phyloP scores from a whole-genome alignment of 92 coral and sea anemone species.

The Epizoanthus ramosus region DNA sequence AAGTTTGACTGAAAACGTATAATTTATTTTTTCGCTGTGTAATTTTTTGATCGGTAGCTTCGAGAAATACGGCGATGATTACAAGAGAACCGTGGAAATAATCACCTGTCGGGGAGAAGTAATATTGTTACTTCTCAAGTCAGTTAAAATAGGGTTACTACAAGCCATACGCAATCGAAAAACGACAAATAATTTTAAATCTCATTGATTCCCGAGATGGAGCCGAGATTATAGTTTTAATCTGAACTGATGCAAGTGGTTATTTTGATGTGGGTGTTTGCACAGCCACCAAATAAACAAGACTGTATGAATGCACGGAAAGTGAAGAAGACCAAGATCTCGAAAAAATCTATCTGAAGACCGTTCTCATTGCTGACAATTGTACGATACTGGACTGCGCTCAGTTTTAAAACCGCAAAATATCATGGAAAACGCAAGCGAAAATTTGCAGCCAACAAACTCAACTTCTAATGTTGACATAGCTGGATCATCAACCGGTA shows the following conservation, averaged over 20 bases:
- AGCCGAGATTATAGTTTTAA: neutral
- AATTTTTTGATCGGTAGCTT: too few relatives aligned
- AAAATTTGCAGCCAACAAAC: constrained; percentile 10
- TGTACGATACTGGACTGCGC: neutral
- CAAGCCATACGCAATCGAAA: too few relatives aligned
- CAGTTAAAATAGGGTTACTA: too few relatives aligned
- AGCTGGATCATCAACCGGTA: neutral
- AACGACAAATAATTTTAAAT: too few relatives aligned
- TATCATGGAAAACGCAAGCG: constrained; percentile 1
- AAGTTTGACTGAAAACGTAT: too few relatives aligned
- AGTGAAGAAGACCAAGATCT: neutral
- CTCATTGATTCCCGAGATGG: neutral
- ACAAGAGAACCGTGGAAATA: too few relatives aligned
- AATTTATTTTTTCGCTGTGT: too few relatives aligned
- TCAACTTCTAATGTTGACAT: neutral
- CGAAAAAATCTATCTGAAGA: neutral
- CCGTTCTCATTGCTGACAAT: neutral
- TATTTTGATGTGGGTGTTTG: neutral
- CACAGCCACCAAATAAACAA: constrained; percentile 13
- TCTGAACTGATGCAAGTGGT: neutral
- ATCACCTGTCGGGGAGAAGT: too few relatives aligned
- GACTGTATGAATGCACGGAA: neutral
- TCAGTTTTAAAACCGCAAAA: neutral
- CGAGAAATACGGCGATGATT: too few relatives aligned
- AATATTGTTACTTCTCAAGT: too few relatives aligned